Conservation (phyloP, 2,888 invertebrate species). For the Tubulanus polymorphus region DNA sequence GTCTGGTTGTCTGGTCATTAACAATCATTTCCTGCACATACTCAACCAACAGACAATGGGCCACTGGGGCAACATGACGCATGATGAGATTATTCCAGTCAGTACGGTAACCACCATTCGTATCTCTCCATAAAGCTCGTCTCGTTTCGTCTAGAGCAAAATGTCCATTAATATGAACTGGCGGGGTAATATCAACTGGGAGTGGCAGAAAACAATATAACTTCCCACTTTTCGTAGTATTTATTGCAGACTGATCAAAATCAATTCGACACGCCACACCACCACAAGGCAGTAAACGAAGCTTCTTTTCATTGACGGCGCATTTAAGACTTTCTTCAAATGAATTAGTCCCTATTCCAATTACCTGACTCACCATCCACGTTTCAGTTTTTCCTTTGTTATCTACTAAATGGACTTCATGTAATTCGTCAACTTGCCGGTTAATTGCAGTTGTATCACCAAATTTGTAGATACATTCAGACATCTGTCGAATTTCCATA, state of each 20-base stretch:
- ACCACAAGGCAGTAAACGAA: background rate
- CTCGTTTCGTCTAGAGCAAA: constrained; percentile 32
- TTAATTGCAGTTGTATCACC: background rate
- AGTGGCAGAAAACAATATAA: constrained; percentile 30
- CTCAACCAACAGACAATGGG: constrained; percentile 24
- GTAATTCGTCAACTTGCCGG: background rate
- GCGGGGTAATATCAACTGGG: constrained; percentile 28
- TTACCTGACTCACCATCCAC: background rate
- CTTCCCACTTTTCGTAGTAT: constrained; percentile 4
- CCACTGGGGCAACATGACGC: constrained; percentile 29
- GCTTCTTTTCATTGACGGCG: background rate
- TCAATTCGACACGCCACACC: background rate
- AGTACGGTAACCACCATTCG: constrained; percentile 20
- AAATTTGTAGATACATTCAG: no score
- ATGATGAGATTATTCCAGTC: constrained; percentile 40
- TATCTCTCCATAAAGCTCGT: constrained; percentile 23
- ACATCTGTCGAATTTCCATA: no score
- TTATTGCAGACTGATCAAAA: background rate
- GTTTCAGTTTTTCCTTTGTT: background rate
- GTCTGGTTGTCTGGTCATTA: no score
- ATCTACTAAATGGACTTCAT: background rate
- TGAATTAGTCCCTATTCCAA: background rate
- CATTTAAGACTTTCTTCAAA: background rate
- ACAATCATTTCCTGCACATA: constrained; percentile 8
- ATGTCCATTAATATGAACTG: constrained; percentile 36